These are phyloP conservation scores for Butorides virescens DNA, from an alignment of 2,113 vertebrate genomes.

Conservation along the genomic window DNA sequence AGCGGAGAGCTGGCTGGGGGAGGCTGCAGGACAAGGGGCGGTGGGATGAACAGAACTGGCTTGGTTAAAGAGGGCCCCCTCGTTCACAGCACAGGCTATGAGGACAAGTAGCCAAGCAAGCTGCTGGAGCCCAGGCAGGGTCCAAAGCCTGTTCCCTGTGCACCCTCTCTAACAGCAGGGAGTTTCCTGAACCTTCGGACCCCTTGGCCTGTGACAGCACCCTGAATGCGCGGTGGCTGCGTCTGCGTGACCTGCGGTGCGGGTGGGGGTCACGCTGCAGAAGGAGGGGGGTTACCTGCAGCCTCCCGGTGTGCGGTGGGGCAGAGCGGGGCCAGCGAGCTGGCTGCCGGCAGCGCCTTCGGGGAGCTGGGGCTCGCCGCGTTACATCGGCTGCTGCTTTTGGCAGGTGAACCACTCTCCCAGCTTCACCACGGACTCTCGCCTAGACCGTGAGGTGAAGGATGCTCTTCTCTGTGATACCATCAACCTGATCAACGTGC, in stretches of 20 bases:
- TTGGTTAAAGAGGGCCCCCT: background rate
- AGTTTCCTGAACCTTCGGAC: background rate
- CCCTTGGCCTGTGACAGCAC: background rate
- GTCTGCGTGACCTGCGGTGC: background rate
- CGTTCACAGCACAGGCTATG: background rate
- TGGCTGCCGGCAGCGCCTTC: background rate
- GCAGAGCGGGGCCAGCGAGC: background rate
- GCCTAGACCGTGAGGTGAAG: slow-evolving; percentile 77
- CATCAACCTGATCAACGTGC: slow-evolving; percentile 74
- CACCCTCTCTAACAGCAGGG: background rate
- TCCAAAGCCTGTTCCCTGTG: background rate
- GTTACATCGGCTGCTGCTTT: background rate
- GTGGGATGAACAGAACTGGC: background rate
- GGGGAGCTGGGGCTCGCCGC: too few species aligned
- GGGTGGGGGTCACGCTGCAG: background rate
- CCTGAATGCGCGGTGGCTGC: background rate
- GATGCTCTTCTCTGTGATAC: slow-evolving; percentile 77
- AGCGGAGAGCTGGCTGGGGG: background rate
- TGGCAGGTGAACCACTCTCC: slow-evolving; percentile 82
- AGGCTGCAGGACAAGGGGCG: background rate
- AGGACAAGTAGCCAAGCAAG: background rate
- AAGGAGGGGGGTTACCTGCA: too few species aligned
- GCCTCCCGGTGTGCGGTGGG: rapidly evolving
- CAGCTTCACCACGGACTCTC: slow-evolving; percentile 79
- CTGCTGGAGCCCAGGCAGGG: background rate